Conservation (phyloP, 2,888 invertebrate species). For the Mesochorus sp. region DNA sequence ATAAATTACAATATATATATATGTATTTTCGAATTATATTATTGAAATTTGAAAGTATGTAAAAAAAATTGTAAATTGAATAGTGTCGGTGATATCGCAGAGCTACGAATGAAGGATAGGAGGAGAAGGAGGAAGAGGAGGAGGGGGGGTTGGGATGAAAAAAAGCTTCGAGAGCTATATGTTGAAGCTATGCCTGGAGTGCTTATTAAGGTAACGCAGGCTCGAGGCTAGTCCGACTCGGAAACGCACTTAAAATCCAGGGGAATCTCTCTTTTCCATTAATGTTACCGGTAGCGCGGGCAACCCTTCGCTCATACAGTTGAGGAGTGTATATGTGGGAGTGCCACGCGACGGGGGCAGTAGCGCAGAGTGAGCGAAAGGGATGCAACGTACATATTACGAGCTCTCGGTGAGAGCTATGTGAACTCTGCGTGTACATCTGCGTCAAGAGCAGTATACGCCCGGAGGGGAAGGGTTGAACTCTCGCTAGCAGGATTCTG, state of each 20-base stretch:
- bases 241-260: constrained; percentile 79
- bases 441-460: neutral
- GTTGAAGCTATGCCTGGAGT: constrained; percentile 34
- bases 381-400: constrained; percentile 1
- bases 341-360: constrained; percentile 29
- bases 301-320: constrained; percentile 71
- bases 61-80: no score
- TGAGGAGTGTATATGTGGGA: constrained; percentile 44
- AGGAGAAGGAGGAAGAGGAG: neutral
- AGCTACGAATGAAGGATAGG: no score
- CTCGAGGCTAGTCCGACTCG: constrained; percentile 68
- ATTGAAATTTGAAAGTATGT: no score
- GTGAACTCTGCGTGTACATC: neutral
- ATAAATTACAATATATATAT: no score
- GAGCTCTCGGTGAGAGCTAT: neutral
- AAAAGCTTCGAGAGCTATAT: constrained; percentile 4
- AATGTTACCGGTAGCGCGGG: constrained; percentile 71
- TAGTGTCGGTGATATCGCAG: no score
- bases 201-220: constrained; percentile 58
- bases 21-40: no score
- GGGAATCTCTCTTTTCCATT: constrained; percentile 79
- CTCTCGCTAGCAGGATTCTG: constrained; percentile 15
- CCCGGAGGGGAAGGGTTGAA: constrained; percentile 2
- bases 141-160: neutral
- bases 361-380: neutral